These are phyloP conservation scores for Lasioglossum lativentre DNA, from an alignment of 2,888 invertebrate species.

Conservation along the genomic window DNA sequence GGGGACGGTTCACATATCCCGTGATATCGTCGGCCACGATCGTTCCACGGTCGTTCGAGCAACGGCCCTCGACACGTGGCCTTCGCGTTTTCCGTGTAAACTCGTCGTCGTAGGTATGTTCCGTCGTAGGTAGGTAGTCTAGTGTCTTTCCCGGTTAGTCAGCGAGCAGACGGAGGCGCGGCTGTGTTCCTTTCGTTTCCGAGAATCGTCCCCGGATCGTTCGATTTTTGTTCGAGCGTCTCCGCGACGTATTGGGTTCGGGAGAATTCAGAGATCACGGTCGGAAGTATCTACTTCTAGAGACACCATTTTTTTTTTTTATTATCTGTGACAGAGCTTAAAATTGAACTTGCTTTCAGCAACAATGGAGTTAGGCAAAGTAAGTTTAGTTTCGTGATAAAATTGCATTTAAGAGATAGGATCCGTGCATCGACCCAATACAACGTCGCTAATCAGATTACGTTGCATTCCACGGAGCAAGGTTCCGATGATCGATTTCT, in stretches of 20 bases:
- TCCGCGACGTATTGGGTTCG: constrained; percentile 2
- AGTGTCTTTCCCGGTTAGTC: constrained; percentile 47
- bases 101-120: constrained; percentile 43
- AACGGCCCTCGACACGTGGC: constrained; percentile 27
- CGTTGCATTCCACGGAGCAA: constrained; percentile 40
- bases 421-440: background rate
- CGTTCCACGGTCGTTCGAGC: constrained; percentile 35
- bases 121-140: constrained; percentile 51
- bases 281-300: background rate
- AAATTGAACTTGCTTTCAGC: background rate
- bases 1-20: constrained; percentile 66
- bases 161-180: constrained; percentile 29
- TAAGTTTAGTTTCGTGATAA: background rate
- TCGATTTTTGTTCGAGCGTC: constrained; percentile 18
- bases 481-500: background rate
- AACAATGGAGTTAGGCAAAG: background rate
- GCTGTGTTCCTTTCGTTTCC: background rate
- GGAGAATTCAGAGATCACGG: background rate
- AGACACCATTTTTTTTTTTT: too few relatives aligned
- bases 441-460: constrained; percentile 1
- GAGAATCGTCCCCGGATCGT: background rate
- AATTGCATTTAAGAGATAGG: background rate
- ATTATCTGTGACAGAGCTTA: background rate
- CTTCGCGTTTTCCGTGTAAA: constrained; percentile 38
- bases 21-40: constrained; percentile 61